Conservation (phyloP, 2,888 invertebrate genomes). For the Rambutsinella grinnellia region DNA sequence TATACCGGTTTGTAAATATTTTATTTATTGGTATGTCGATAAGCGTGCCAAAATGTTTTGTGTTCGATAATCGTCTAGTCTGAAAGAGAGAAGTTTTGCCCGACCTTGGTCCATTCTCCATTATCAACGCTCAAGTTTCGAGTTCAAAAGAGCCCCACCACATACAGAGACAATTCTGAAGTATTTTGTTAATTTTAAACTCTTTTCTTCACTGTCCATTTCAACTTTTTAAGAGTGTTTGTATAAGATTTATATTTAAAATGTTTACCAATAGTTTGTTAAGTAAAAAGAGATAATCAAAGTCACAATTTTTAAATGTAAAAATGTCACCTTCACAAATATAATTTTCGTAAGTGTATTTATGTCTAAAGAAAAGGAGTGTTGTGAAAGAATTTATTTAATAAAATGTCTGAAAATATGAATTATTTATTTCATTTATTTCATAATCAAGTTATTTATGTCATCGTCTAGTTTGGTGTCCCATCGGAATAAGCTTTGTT, state of each 20-base stretch:
- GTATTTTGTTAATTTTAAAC: background rate
- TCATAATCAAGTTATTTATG: background rate
- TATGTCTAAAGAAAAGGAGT: too few species aligned
- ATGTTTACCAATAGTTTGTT: too few species aligned
- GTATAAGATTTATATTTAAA: too few species aligned
- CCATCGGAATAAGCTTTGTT: slow-evolving; percentile 32
- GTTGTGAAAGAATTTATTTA: slow-evolving; percentile 22
- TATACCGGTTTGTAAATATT: background rate
- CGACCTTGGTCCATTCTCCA: background rate
- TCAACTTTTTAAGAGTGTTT: too few species aligned
- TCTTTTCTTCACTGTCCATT: slow-evolving; percentile 6
- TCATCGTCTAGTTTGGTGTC: slow-evolving; percentile 14
- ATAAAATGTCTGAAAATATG: slow-evolving; percentile 11
- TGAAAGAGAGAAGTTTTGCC: background rate
- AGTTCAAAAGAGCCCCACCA: background rate
- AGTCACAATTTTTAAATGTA: too few species aligned
- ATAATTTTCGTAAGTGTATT: too few species aligned
- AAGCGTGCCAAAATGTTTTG: slow-evolving; percentile 52
- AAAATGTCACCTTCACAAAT: too few species aligned
- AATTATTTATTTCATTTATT: background rate
- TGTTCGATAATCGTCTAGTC: slow-evolving; percentile 51
- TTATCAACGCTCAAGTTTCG: background rate
- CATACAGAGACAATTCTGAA: background rate
- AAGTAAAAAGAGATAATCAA: too few species aligned
- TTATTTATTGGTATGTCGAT: slow-evolving; percentile 26